Base-by-base conservation (phyloP, 1,140 invertebrate species). In the Ips typographus region DNA sequence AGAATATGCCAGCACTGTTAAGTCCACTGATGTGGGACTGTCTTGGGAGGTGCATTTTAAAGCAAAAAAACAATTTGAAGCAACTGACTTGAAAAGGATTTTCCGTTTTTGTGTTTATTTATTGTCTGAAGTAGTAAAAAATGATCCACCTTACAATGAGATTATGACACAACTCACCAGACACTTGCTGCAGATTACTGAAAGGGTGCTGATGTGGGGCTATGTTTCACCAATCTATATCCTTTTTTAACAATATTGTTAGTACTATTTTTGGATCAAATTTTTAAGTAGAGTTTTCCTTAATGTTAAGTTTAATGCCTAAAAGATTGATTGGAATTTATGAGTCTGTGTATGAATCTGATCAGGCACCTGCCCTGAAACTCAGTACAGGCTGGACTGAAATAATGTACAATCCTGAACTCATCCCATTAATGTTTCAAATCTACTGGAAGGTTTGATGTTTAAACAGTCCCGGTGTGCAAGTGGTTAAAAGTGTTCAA, bases 11-110 rank as follows among this genome's bases (percentile, higher is more conserved):
- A 91, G 87, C 47, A 92, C 92, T n/a, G 85, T 89, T 0, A 91
- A 93, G 78, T 92, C 92, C 4, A 90, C 91, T 37, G 92, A 94
- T 82, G 89, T 94, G 51, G 92, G 93, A 5, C 80, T 96, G 49
- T 89, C 92, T 8, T 95, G 90, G 90, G 92, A 94, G 81, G 86
- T 89, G n/a, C 93, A 95, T 80, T 89, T 90, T 72, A 87, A 87
- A 77, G 88, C 91, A 39, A 96, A 95, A 80, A 89, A 89, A 75
- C 85, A 90, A 51, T 96, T 96, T 86, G 92, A 96, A 83, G 86
- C 82, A 41, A 85, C 84, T 66, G 90, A 94, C 79, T 81, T 96
- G 67, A 90, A 90, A 74, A 85, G 87, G 71, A 94, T 95, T 75
- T 94, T 95, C 79, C 65, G 76, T 49, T 80, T 81, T 73, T 78